Evolutionary conservation across 2,113 vertebrate genomes (phyloP).

Genomic region (Apodemus speciosus): DNA sequence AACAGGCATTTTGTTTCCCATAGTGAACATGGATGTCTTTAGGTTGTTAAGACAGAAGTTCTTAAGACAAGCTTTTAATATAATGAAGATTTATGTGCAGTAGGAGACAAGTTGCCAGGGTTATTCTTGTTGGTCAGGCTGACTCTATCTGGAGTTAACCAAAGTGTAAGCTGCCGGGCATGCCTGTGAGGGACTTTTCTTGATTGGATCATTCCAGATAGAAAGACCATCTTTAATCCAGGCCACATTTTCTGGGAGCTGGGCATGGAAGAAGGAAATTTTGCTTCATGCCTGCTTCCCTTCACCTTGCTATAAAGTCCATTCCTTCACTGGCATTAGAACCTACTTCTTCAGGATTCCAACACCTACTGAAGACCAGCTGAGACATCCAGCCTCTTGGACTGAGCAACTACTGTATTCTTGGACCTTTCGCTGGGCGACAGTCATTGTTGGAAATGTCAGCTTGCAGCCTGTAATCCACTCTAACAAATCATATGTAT

Average conservation of each 20-base stretch:
- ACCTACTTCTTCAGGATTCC: background rate
- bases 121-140: background rate
- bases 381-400: background rate
- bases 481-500: background rate
- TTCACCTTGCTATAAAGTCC: background rate
- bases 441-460: background rate
- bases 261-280: background rate
- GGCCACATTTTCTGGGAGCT: background rate
- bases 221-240: background rate
- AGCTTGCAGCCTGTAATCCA: background rate
- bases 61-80: conserved; percentile 27
- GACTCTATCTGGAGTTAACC: background rate
- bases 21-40: background rate
- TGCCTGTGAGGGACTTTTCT: background rate
- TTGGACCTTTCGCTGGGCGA: background rate
- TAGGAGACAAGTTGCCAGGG: conserved; percentile 6
- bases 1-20: background rate
- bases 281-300: background rate
- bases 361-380: background rate
- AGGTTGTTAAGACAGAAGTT: background rate
- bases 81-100: conserved; percentile 3
- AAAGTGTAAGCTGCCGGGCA: background rate
- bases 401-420: background rate
- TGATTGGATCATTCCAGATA: background rate
- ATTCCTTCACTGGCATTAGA: background rate